These are phyloP conservation scores for Acronicta aceris DNA, from an alignment of 2,888 invertebrate genomes.

Conservation along the genomic window DNA sequence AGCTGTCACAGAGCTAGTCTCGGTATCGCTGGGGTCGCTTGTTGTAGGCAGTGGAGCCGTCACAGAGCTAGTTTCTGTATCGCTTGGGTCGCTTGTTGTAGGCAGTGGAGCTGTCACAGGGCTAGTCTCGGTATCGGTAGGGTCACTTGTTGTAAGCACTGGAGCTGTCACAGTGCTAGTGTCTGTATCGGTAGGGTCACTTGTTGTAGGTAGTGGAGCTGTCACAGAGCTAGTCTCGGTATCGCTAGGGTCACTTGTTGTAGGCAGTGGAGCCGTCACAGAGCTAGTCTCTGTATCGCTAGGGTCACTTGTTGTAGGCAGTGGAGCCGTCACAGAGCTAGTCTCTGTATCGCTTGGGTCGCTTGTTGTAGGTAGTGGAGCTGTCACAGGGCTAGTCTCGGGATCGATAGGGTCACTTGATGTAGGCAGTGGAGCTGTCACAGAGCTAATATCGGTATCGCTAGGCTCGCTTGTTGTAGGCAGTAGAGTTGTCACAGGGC, in stretches of 20 bases:
- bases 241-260: neutral
- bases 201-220: too few species aligned
- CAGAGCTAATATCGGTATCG: too few species aligned
- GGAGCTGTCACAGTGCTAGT: slow-evolving; percentile 12
- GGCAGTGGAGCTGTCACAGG: slow-evolving; percentile 16
- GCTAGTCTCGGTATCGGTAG: slow-evolving; percentile 4
- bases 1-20: slow-evolving; percentile 12
- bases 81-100: neutral
- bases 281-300: neutral
- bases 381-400: too few species aligned
- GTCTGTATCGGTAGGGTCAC: neutral
- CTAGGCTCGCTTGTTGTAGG: too few species aligned
- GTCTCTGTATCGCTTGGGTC: too few species aligned
- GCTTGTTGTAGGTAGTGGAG: too few species aligned
- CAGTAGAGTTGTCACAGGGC: too few species aligned
- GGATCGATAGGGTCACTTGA: too few species aligned
- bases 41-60: slow-evolving; percentile 22
- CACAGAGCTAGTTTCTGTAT: slow-evolving; percentile 10
- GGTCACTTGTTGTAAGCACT: slow-evolving; percentile 10
- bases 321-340: too few species aligned
- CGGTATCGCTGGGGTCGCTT: neutral
- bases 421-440: too few species aligned
- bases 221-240: neutral
- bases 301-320: too few species aligned
- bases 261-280: slow-evolving; percentile 10